phyloP scores from a whole-genome alignment of 2,797 vertebrate species.

The Odontamblyopus rebecca region DNA sequence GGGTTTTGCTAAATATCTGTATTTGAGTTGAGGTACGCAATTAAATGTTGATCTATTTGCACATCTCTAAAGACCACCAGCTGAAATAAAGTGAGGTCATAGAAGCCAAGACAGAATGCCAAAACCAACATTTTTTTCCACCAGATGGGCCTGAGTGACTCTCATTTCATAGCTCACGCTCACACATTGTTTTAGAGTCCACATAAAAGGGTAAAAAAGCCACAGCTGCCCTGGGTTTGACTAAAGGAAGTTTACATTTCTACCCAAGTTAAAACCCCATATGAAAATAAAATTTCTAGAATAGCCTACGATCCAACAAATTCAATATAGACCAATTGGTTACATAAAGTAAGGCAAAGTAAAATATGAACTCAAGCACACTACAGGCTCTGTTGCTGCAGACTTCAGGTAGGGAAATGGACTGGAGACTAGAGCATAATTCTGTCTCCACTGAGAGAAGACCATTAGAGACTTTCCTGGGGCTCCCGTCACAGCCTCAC shows the following conservation, averaged over 20 bases:
- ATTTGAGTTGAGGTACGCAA: conserved; percentile 7
- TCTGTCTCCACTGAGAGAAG: conserved; percentile 39
- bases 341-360: no score
- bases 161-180: conserved; percentile 35
- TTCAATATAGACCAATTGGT: no score
- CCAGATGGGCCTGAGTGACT: conserved; percentile 50
- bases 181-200: neutral
- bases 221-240: neutral
- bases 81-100: conserved; percentile 28
- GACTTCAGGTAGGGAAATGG: conserved; percentile 51
- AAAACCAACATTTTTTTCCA: conserved; percentile 42
- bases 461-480: conserved; percentile 53
- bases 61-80: no score
- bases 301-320: neutral
- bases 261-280: no score
- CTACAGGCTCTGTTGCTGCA: conserved; percentile 23
- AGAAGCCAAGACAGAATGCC: conserved; percentile 43
- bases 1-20: no score
- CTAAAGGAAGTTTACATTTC: neutral
- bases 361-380: neutral
- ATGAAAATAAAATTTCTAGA: neutral
- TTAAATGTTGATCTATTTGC: neutral
- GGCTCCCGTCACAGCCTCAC: conserved; percentile 52
- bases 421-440: conserved; percentile 55
- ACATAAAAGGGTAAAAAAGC: neutral